These are phyloP conservation scores for Acanthacorydalis orientalis DNA, from an alignment of 2,888 invertebrate species.

Conservation along the genomic window DNA sequence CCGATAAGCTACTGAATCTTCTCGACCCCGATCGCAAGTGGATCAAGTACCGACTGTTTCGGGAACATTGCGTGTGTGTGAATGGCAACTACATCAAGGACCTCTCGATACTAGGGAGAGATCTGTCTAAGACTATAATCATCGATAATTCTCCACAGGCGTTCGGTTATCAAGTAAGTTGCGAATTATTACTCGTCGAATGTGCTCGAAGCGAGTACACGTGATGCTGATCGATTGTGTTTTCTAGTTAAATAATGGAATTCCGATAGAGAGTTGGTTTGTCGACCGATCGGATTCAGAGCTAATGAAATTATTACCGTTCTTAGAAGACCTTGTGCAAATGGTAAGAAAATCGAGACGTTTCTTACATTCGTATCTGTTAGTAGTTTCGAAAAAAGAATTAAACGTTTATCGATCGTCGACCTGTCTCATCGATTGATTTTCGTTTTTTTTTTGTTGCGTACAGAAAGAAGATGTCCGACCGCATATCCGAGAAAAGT, in stretches of 20 bases:
- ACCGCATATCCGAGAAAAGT: constrained; percentile 79
- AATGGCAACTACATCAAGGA: constrained; percentile 96
- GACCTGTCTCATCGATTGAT: not conserved
- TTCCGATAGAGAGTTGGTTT: constrained; percentile 96
- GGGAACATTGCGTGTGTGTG: constrained; percentile 89
- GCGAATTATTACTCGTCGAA: not conserved
- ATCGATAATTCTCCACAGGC: constrained; percentile 86
- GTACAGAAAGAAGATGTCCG: constrained; percentile 82
- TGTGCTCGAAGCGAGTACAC: not conserved
- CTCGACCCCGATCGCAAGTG: constrained; percentile 76
- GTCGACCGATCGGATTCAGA: constrained; percentile 79
- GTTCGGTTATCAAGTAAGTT: constrained; percentile 69
- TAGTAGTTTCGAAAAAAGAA: not conserved
- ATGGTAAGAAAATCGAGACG: constrained; percentile 37
- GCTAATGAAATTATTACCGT: constrained; percentile 78
- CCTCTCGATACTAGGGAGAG: constrained; percentile 79
- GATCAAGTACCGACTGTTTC: constrained; percentile 83
- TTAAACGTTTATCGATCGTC: not conserved
- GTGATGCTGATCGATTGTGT: not conserved
- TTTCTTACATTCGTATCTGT: not conserved
- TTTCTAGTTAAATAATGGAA: constrained; percentile 78
- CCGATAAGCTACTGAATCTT: constrained; percentile 80
- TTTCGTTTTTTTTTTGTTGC: constrained; percentile 11
- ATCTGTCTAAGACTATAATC: constrained; percentile 74
- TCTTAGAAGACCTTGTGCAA: constrained; percentile 69